phyloP scores from a whole-genome alignment of 1,140 invertebrate genomes.

The Lysiphlebus fabarum region DNA sequence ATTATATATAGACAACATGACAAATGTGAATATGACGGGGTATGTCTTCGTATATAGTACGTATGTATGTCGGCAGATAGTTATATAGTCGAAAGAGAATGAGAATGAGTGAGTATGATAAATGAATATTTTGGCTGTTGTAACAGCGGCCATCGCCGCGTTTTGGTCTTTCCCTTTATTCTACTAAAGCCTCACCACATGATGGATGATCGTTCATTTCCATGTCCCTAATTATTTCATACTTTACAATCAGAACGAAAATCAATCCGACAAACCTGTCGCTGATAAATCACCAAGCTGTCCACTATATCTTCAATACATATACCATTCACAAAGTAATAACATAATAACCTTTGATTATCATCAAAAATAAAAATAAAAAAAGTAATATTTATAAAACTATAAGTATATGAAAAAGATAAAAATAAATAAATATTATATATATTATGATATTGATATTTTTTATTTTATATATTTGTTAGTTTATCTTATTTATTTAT shows the following conservation, averaged over 20 bases:
- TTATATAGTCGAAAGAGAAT: slow-evolving; percentile 22
- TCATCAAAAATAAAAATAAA: no score
- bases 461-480: no score
- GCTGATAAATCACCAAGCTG: slow-evolving; percentile 49
- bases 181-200: slow-evolving; percentile 36
- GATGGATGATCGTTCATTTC: slow-evolving; percentile 49
- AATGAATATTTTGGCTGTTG: slow-evolving; percentile 51
- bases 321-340: no score
- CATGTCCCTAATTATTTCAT: slow-evolving; percentile 58
- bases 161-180: background rate
- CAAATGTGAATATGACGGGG: slow-evolving; percentile 3
- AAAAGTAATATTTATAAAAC: no score
- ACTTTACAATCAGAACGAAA: slow-evolving; percentile 57
- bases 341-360: no score
- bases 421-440: no score
- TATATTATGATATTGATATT: no score
- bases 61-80: background rate
- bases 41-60: no score
- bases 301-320: background rate
- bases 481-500: no score
- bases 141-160: slow-evolving; percentile 46
- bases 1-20: background rate
- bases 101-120: slow-evolving; percentile 55
- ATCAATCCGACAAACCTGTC: slow-evolving; percentile 51
- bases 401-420: no score